Base-by-base conservation (phyloP, 2,797 vertebrate genomes). In the Mormyrops attenuatus region DNA sequence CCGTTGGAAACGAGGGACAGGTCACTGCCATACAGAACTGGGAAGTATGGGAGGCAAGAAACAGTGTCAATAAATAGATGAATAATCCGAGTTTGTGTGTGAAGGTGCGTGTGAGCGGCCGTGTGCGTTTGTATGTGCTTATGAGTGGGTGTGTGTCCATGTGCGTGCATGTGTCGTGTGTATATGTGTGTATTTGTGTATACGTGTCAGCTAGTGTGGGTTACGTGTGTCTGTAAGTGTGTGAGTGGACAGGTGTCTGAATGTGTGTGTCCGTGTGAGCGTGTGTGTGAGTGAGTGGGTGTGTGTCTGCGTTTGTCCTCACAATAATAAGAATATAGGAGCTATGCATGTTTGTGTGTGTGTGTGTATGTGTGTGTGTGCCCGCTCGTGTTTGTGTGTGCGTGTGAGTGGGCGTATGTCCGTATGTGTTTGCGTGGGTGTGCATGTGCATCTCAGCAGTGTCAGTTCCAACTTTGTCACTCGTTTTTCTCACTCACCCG, bases 401-500 rank as follows among this genome's bases (percentile, higher is more conserved):
- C 41, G 41, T 38, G 57, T 49, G 49, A 50, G 41, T 85, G 41
- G 15, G 9, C 41, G 7, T 89, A 69, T 41, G 34, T 44, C 50
- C 13, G 34, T 26, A 22, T 50, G 38, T 30, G 60, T 88, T n/a
- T 88, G n/a, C 2, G 89, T 47, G 85, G n/a, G 89, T n/a, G 17
- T 85, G 85, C 41, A 17, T 17, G 3, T 26, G 26, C 63, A 34
- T 60, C 22, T 52, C 50, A 34, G 60, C 49, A 89, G 73, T 88
- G 89, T 47, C 86, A 90, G 22, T 47, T 90, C 34, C 69, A 88
- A 34, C 47, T 47, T 47, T 82, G 77, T 84, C 87, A 17, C 52
- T 3, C 30, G 30, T 90, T 87, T 20, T 52, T 22, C 49, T 91
- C 86, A 85, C 88, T 90, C 88, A 88, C 6, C 89, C 91, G 63